Evolutionary conservation across 2,888 invertebrate genomes (phyloP).

Genomic region (Phrixothrix hirtus): DNA sequence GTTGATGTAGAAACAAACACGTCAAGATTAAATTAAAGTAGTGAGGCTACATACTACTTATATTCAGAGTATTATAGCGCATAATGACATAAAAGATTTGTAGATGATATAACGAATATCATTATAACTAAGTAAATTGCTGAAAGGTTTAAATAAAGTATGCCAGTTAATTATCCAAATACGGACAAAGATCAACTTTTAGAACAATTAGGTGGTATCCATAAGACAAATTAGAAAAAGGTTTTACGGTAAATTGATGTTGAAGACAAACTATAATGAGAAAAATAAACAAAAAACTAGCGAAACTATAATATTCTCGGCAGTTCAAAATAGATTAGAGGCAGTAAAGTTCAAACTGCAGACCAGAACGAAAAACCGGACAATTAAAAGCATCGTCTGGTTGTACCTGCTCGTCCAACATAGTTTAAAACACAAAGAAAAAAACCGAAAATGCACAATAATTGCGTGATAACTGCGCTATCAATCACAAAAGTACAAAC

Average conservation of each 20-base stretch:
- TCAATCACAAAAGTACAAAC: conserved; percentile 47
- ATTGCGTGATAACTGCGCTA: conserved; percentile 48
- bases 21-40: background rate
- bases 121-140: background rate
- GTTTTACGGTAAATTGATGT: conserved; percentile 26
- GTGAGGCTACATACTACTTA: too few species aligned
- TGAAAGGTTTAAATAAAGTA: background rate
- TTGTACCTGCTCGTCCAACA: conserved; percentile 12
- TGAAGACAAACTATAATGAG: conserved; percentile 26
- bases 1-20: too few species aligned
- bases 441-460: conserved; percentile 34
- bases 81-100: too few species aligned
- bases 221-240: conserved; percentile 5
- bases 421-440: conserved; percentile 13
- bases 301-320: conserved; percentile 28
- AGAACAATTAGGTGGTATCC: background rate
- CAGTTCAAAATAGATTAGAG: conserved; percentile 35
- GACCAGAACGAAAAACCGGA: conserved; percentile 29
- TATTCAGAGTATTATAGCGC: too few species aligned
- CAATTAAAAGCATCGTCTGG: conserved; percentile 30
- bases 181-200: background rate
- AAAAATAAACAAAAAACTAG: conserved; percentile 25
- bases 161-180: background rate
- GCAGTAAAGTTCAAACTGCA: conserved; percentile 34
- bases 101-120: too few species aligned